Evolutionary conservation across 2,888 invertebrate species (phyloP).

Genomic region (Pachymerium ferrugineum): DNA sequence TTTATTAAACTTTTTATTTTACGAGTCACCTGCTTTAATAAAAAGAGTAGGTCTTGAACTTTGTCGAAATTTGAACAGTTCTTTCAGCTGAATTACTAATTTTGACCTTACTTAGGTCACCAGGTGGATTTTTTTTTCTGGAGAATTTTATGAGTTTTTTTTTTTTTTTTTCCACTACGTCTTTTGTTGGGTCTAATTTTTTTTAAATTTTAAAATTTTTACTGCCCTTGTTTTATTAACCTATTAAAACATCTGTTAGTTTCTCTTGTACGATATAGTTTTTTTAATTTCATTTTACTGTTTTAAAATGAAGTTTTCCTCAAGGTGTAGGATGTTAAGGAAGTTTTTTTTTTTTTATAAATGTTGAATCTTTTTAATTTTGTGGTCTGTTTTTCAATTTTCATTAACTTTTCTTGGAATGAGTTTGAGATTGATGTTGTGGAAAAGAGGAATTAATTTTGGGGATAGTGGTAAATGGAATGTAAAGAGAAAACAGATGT

Average conservation of each 20-base stretch:
- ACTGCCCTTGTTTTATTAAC: background rate
- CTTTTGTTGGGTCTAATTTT: background rate
- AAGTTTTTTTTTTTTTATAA: background rate
- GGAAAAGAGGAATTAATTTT: background rate
- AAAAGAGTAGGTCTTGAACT: background rate
- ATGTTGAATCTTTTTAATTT: too few species aligned
- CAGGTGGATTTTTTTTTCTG: background rate
- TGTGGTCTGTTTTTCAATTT: too few species aligned
- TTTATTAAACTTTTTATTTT: background rate
- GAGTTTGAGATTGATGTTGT: too few species aligned
- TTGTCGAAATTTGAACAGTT: background rate
- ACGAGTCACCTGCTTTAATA: constrained; percentile 4
- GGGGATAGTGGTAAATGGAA: background rate
- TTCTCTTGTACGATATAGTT: background rate
- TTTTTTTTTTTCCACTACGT: background rate
- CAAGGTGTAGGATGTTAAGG: background rate
- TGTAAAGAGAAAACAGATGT: background rate
- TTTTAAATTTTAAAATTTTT: background rate
- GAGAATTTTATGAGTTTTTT: background rate
- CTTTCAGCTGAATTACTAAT: background rate
- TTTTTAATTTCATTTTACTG: background rate
- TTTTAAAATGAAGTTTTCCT: background rate
- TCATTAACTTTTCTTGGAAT: too few species aligned
- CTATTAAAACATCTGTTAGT: background rate
- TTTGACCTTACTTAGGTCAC: background rate